Evolutionary conservation across 2,888 invertebrate species (phyloP).

Genomic region (Sphaerophoria taeniata): DNA sequence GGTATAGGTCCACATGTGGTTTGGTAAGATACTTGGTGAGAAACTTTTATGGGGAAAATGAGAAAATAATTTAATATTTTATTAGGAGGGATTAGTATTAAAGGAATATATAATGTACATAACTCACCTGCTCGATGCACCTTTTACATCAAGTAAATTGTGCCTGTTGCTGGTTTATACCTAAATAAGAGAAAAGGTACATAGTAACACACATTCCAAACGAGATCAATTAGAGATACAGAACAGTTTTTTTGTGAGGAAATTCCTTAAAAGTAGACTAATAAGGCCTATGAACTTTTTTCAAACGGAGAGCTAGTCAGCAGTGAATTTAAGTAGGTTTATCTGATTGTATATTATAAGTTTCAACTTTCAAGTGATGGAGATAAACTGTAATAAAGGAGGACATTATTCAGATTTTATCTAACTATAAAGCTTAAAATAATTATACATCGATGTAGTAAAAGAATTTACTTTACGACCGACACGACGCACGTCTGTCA

Average conservation of each 20-base stretch:
- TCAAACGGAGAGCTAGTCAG: no score
- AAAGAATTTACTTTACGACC: constrained; percentile 23
- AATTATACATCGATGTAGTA: not conserved
- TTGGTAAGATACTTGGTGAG: not conserved
- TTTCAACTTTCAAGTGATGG: constrained; percentile 1
- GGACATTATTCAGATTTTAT: constrained; percentile 9
- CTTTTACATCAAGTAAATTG: no score
- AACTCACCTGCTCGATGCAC: no score
- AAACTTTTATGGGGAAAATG: constrained; percentile 21
- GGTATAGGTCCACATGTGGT: no score
- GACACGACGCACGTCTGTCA: constrained; percentile 18
- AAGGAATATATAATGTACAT: not conserved
- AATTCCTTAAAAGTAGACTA: no score
- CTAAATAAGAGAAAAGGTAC: no score
- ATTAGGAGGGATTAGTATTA: not conserved
- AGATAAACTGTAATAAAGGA: not conserved
- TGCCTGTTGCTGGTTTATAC: no score
- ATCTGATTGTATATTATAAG: not conserved
- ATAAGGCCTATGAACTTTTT: no score
- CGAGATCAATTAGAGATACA: not conserved
- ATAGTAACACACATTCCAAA: no score
- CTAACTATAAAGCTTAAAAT: not conserved
- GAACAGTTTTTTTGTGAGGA: no score
- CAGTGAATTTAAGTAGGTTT: no score
- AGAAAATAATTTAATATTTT: constrained; percentile 29